Base-by-base conservation (phyloP, 2,888 invertebrate species). In the Psylliodes chrysocephalus region DNA sequence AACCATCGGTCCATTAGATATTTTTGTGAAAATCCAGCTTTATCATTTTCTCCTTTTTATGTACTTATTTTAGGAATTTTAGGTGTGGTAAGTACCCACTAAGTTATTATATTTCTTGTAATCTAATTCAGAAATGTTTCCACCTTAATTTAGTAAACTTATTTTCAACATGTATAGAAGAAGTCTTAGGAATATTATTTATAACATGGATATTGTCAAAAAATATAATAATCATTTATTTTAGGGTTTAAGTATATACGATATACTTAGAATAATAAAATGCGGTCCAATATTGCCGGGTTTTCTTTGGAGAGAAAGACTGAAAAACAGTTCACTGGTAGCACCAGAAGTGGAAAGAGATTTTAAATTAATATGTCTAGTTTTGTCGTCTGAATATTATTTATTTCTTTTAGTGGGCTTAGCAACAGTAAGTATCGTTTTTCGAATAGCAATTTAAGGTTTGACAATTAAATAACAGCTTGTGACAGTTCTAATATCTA, bases 341-440 rank as follows among this genome's bases (percentile, higher is more conserved):
- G 67, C 74, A 8, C 76, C 78, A 22, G 76, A 77, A 72, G 69
- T 72, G 42, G 79, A 81, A 70, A 71, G 82, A 54, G 82, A 82
- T 63, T 72, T 79, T 19, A 81, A 81, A 71, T 68, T 82, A 19
- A 77, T 82, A 49, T 77, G 77, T 60, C 67, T 81, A 14, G 78
- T 80, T 3, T 65, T 82, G n/a, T 80, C 80, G 1, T 60, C 79
- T 2, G 79, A 82, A 68, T 81, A 80, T 67, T 81, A 81, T 60
- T 56, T 76, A 12, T 74, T 81, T 22, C 69, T 82, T 3, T 38
- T 81, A 1, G 57, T 79, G 12, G 82, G 82, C 46, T 56, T 78
- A 12, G n/a, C 77, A 10, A 77, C 76, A 62, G 82, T 82, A 74
- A 76, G 73, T 61, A 40, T 33, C n/a, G n/a, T n/a, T n/a, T n/a